These are phyloP conservation scores for Synaphobranchus kaupii DNA, from an alignment of 2,797 vertebrate genomes.

Conservation along the genomic window DNA sequence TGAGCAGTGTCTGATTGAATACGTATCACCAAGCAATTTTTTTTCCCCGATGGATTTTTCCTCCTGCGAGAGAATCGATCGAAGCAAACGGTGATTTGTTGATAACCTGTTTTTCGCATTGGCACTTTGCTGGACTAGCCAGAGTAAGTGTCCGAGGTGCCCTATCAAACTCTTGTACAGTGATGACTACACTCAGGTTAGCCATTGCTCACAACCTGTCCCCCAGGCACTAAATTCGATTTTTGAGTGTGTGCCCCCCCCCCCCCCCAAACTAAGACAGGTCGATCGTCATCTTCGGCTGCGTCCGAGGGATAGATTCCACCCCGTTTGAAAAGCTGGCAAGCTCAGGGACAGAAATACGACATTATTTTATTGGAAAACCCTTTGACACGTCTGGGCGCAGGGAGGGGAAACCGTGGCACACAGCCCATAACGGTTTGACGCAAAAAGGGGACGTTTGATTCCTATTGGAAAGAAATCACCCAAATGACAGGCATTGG, in stretches of 20 bases:
- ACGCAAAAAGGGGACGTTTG: background rate
- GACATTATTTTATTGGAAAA: background rate
- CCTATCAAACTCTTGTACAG: background rate
- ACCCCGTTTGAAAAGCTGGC: background rate
- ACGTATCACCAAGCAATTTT: conserved; percentile 13
- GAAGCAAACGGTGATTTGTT: conserved; percentile 56
- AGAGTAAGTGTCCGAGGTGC: conserved; percentile 43
- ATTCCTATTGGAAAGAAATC: background rate
- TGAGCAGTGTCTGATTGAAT: conserved; percentile 12
- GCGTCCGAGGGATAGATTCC: background rate
- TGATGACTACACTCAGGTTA: background rate
- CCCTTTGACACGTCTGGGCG: background rate
- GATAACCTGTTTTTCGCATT: conserved; percentile 50
- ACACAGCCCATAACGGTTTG: background rate
- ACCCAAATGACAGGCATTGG: background rate
- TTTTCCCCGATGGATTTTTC: conserved; percentile 24
- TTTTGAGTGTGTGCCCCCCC: background rate
- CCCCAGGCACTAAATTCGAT: background rate
- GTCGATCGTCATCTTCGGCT: background rate
- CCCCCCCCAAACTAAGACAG: background rate
- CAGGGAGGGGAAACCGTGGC: background rate
- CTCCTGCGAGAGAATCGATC: conserved; percentile 45
- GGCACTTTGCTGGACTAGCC: conserved; percentile 51
- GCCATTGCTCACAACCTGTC: background rate
- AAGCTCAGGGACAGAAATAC: background rate